A percentile compares a stretch with the other conserved stretches of the same genome.
phyloP scores from a whole-genome alignment of 2,888 invertebrate species.

The Gari tellinella region DNA sequence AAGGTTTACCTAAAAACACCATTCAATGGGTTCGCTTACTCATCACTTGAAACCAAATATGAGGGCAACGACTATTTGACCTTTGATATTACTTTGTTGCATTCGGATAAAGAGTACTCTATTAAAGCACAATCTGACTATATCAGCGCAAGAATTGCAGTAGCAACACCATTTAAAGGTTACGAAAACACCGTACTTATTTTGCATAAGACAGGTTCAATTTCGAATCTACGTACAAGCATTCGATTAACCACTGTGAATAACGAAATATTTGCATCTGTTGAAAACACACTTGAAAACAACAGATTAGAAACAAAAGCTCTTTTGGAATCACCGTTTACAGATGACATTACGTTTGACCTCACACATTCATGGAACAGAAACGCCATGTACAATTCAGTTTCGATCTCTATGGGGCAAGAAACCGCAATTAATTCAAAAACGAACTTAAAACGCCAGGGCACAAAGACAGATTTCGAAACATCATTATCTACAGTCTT shows the following conservation, averaged over 20 bases:
- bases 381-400: slow-evolving; percentile 23
- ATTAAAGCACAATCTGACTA: not conserved
- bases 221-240: slow-evolving; percentile 17
- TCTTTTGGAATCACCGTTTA: slow-evolving; percentile 36
- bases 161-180: slow-evolving; percentile 33
- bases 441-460: slow-evolving; percentile 18
- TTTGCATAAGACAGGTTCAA: slow-evolving; percentile 10
- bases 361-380: slow-evolving; percentile 20
- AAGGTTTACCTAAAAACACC: slow-evolving; percentile 25
- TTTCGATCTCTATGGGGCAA: slow-evolving; percentile 24
- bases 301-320: slow-evolving; percentile 32
- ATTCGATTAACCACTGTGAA: not conserved
- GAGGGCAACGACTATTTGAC: slow-evolving; percentile 17
- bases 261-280: slow-evolving; percentile 30
- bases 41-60: slow-evolving; percentile 10
- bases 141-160: slow-evolving; percentile 12
- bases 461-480: slow-evolving; percentile 18
- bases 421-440: slow-evolving; percentile 16
- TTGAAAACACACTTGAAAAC: slow-evolving; percentile 24
- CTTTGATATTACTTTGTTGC: slow-evolving; percentile 13
- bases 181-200: slow-evolving; percentile 27
- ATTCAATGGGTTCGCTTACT: slow-evolving; percentile 11
- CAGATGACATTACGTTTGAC: slow-evolving; percentile 34
- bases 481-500: slow-evolving; percentile 23
- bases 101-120: slow-evolving; percentile 18